phyloP scores from a whole-genome alignment of 2,888 invertebrate species.

The Itoplectis maculator region DNA sequence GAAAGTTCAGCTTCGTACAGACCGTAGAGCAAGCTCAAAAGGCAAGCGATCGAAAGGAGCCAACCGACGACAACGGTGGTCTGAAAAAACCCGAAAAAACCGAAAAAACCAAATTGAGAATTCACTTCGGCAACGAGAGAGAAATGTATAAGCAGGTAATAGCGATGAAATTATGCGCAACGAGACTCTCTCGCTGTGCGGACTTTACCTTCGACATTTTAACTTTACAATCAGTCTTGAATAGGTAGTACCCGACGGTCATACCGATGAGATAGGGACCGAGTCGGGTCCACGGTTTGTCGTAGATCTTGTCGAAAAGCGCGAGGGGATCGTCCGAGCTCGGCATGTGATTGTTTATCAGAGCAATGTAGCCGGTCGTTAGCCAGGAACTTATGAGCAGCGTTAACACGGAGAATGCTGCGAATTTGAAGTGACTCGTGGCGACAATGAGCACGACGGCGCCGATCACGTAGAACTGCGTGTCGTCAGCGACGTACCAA shows the following conservation, averaged over 20 bases:
- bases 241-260: conserved; percentile 93
- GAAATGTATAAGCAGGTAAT: not conserved
- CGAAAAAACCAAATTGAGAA: too few species aligned
- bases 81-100: too few species aligned
- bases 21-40: conserved; percentile 92
- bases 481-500: conserved; percentile 95
- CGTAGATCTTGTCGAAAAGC: conserved; percentile 94
- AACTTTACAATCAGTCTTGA: conserved; percentile 92
- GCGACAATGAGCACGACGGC: conserved; percentile 93
- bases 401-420: conserved; percentile 88
- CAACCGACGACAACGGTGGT: conserved; percentile 89
- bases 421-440: conserved; percentile 92
- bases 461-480: conserved; percentile 94
- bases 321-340: conserved; percentile 92
- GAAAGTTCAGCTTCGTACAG: conserved; percentile 90
- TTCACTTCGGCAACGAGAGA: not conserved
- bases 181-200: not conserved
- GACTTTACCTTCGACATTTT: conserved; percentile 88
- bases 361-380: conserved; percentile 93
- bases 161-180: not conserved
- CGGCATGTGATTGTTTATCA: conserved; percentile 92
- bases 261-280: conserved; percentile 95
- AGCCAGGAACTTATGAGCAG: conserved; percentile 92
- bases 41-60: conserved; percentile 88
- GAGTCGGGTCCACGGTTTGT: conserved; percentile 94